These are phyloP conservation scores for Branchellion lobata DNA, from an alignment of 2,888 invertebrate species.

Conservation along the genomic window DNA sequence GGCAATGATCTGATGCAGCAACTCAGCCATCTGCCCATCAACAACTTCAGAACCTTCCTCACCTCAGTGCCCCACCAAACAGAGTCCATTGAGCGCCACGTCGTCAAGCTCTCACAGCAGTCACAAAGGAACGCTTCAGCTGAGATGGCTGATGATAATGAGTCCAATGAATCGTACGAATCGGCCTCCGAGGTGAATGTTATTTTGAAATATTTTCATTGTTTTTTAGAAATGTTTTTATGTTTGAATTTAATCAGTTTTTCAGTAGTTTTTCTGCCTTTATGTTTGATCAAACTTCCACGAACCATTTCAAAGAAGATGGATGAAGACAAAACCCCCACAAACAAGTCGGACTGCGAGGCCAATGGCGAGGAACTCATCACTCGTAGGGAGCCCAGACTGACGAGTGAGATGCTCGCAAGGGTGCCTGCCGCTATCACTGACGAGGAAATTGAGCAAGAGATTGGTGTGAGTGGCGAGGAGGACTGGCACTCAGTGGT, in stretches of 20 bases:
- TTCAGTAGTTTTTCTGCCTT: not conserved
- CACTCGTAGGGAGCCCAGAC: constrained; percentile 10
- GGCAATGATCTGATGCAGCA: not conserved
- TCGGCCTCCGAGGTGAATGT: constrained; percentile 21
- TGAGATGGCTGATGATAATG: constrained; percentile 9
- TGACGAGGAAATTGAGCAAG: constrained; percentile 42
- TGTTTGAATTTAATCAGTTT: not conserved
- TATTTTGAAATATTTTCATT: no score
- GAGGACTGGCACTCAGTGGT: constrained; percentile 69
- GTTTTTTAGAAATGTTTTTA: not conserved
- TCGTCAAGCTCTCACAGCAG: not conserved
- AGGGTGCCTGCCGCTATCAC: constrained; percentile 48
- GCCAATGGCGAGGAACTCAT: constrained; percentile 56
- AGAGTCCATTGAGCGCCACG: not conserved
- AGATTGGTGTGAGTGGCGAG: constrained; percentile 48
- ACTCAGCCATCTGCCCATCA: not conserved
- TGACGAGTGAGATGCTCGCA: constrained; percentile 35
- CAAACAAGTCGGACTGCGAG: not conserved
- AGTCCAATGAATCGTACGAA: constrained; percentile 27
- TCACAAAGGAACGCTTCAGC: not conserved
- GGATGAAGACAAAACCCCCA: constrained; percentile 10
- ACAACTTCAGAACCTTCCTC: constrained; percentile 5
- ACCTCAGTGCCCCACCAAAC: not conserved
- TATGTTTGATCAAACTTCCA: not conserved
- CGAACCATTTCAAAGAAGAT: no score